Conservation (phyloP, 30 jellyfish, hydroid and myxozoan genomes). For the Nemopilema nomurai region DNA sequence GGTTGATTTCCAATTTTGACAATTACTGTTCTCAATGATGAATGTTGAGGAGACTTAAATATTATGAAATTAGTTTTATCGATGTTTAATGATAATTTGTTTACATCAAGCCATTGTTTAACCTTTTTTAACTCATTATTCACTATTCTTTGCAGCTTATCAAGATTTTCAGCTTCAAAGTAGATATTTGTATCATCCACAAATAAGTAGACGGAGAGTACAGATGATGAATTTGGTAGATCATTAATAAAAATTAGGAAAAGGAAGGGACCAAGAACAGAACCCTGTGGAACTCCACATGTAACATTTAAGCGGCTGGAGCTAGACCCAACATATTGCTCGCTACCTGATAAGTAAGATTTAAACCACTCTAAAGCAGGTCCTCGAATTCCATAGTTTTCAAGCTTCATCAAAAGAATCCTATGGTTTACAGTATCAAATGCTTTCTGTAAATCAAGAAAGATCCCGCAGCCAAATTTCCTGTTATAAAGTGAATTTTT, state of each 20-base stretch:
- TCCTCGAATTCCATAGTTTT: conserved; percentile 43
- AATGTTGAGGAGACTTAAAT: conserved; percentile 41
- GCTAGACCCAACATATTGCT: conserved; percentile 18
- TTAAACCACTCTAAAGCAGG: conserved; percentile 20
- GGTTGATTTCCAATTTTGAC: conserved; percentile 40
- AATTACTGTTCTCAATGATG: conserved; percentile 8
- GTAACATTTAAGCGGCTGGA: conserved; percentile 2
- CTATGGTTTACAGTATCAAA: conserved; percentile 37
- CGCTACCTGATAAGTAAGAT: not conserved
- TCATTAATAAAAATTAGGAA: conserved; percentile 66
- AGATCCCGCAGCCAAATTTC: conserved; percentile 2
- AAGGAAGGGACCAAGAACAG: conserved; percentile 75
- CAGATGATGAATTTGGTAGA: conserved; percentile 38
- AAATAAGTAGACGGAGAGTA: conserved; percentile 40
- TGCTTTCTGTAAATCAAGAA: conserved; percentile 19
- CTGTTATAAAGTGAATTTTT: not conserved
- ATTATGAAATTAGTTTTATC: conserved; percentile 57
- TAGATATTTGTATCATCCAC: conserved; percentile 67
- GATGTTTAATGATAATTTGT: conserved; percentile 47
- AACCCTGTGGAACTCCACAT: conserved; percentile 63
- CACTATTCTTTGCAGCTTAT: conserved; percentile 38
- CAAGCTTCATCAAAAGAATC: conserved; percentile 19
- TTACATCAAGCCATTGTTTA: conserved; percentile 60
- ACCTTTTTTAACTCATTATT: conserved; percentile 57
- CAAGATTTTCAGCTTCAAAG: conserved; percentile 43